phyloP scores from a whole-genome alignment of 1,140 invertebrate species.

The Whitmania pigra region DNA sequence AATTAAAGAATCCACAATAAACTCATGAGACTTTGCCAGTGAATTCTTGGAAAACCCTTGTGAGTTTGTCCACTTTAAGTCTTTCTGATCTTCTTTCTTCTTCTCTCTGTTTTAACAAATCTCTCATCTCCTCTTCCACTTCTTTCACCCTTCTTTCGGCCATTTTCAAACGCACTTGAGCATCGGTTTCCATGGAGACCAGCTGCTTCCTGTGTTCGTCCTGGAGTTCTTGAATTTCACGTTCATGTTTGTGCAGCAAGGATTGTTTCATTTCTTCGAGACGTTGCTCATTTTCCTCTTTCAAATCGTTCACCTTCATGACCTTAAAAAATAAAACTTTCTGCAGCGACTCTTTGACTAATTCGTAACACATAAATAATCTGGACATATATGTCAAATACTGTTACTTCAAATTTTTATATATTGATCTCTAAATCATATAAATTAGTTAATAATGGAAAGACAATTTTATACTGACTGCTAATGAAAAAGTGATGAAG shows the following conservation, averaged over 20 bases:
- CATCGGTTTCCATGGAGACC: not conserved
- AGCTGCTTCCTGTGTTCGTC: not conserved
- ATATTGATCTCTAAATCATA: not conserved
- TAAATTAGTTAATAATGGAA: not conserved
- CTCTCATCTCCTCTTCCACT: slow-evolving; percentile 11
- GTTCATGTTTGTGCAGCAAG: not conserved
- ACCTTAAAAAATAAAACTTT: not conserved
- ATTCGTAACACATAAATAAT: no score
- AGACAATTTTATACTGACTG: not conserved
- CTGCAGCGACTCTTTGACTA: no score
- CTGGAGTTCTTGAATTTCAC: not conserved
- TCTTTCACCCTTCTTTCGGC: not conserved
- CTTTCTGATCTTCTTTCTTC: not conserved
- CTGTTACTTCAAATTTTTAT: not conserved
- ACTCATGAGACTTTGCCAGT: no score
- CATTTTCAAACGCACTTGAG: not conserved
- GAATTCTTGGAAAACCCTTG: no score
- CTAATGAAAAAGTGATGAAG: not conserved
- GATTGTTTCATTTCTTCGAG: not conserved
- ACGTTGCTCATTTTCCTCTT: not conserved
- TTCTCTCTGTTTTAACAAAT: not conserved
- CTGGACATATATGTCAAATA: not conserved
- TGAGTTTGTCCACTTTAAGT: no score
- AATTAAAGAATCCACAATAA: no score
- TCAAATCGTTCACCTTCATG: not conserved